phyloP scores from a whole-genome alignment of 1,140 invertebrate species.

The Neoseiulus cucumeris region DNA sequence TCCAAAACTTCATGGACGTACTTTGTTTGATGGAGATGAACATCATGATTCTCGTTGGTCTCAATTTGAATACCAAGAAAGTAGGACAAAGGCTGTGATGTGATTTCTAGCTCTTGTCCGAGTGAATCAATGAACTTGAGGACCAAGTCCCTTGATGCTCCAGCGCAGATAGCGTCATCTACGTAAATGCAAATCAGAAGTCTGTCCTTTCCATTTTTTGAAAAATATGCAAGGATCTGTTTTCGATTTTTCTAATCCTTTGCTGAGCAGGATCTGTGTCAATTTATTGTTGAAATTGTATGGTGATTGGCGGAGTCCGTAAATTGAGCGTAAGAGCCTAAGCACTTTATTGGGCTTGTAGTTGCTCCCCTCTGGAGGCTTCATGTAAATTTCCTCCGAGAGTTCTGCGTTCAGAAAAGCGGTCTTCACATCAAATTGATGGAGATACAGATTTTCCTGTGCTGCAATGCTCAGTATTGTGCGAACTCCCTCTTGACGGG shows the following conservation, averaged over 20 bases:
- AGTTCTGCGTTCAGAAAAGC: background rate
- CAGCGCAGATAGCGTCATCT: slow-evolving; percentile 14
- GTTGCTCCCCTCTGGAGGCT: background rate
- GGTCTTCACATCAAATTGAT: background rate
- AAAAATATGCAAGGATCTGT: slow-evolving; percentile 11
- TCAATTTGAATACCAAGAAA: slow-evolving; percentile 13
- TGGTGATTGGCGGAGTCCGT: background rate
- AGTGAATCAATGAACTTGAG: slow-evolving; percentile 7
- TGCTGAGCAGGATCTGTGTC: background rate
- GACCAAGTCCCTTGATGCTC: slow-evolving; percentile 16
- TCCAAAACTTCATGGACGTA: slow-evolving; percentile 16
- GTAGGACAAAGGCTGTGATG: background rate
- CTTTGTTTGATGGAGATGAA: slow-evolving; percentile 13
- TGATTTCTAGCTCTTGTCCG: slow-evolving; percentile 20
- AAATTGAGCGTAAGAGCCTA: background rate
- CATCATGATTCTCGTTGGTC: background rate
- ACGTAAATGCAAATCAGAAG: slow-evolving; percentile 15
- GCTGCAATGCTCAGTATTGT: background rate
- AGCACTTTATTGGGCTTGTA: background rate
- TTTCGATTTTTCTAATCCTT: background rate
- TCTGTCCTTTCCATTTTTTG: background rate
- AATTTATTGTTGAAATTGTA: background rate
- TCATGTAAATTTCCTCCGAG: background rate
- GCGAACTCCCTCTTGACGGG: background rate
- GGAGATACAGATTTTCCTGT: background rate